phyloP scores from a whole-genome alignment of 2,797 vertebrate genomes.

The Caiman crocodilus region DNA sequence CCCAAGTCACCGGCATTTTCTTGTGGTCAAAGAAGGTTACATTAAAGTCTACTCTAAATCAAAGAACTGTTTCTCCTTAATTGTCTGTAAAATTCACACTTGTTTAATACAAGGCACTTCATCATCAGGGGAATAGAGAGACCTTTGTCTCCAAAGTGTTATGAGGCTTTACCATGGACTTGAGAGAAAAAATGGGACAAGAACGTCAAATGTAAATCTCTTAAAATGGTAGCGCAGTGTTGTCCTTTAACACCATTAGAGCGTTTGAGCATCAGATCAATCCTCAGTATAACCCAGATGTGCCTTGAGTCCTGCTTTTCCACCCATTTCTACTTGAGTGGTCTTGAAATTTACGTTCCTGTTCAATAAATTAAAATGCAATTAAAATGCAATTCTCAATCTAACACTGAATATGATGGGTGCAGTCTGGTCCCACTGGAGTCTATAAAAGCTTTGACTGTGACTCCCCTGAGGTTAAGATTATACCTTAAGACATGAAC shows the following conservation, averaged over 20 bases:
- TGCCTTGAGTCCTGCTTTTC: accelerated
- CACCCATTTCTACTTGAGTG: background rate
- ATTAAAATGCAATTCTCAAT: accelerated
- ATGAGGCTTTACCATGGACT: background rate
- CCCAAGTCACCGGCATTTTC: background rate
- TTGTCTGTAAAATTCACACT: background rate
- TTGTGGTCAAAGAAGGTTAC: background rate
- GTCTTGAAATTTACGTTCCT: background rate
- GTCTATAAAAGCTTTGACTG: background rate
- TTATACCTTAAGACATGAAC: too few species aligned
- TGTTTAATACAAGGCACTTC: background rate
- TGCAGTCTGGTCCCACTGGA: background rate
- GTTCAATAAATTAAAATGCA: background rate
- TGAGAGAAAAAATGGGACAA: background rate
- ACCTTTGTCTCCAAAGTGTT: background rate
- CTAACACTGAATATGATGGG: background rate
- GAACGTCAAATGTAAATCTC: background rate
- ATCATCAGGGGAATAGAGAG: background rate
- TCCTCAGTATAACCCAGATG: background rate
- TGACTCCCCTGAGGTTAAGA: background rate
- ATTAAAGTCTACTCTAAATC: background rate
- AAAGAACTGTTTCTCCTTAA: background rate
- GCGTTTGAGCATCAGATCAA: background rate
- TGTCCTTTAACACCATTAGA: background rate
- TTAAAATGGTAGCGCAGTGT: background rate